These are phyloP conservation scores for Theropithecus gelada DNA, from an alignment of 2,113 vertebrate genomes.

Conservation along the genomic window DNA sequence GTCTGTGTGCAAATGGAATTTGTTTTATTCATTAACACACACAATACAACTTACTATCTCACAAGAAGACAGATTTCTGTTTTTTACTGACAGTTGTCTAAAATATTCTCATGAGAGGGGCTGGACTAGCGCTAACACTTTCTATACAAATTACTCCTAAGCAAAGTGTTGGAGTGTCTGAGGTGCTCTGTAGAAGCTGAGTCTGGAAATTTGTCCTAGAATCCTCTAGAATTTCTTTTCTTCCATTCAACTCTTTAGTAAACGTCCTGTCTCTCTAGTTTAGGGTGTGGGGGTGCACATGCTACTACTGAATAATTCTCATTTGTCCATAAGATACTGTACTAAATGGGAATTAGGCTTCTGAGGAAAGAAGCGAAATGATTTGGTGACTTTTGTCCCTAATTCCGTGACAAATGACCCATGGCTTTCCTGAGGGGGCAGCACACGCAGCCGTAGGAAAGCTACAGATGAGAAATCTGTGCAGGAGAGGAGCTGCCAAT, in stretches of 20 bases:
- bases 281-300: neutral
- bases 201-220: neutral
- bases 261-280: neutral
- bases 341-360: neutral
- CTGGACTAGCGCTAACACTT: neutral
- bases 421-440: neutral
- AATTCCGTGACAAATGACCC: neutral
- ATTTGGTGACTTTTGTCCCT: neutral
- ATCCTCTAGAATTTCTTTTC: neutral
- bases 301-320: neutral
- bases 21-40: neutral
- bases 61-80: neutral
- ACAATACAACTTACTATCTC: neutral
- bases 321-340: neutral
- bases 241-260: neutral
- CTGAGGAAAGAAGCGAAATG: neutral
- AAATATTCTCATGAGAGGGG: neutral
- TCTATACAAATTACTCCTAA: neutral
- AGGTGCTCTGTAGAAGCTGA: neutral
- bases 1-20: neutral
- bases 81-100: neutral
- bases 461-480: neutral
- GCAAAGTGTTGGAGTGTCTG: neutral
- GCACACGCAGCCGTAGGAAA: neutral
- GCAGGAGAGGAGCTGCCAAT: neutral